Evolutionary conservation across 2,113 vertebrate species (phyloP), one percentile per base, ranked within the genome.

Genomic region (Lophius piscatorius): DNA sequence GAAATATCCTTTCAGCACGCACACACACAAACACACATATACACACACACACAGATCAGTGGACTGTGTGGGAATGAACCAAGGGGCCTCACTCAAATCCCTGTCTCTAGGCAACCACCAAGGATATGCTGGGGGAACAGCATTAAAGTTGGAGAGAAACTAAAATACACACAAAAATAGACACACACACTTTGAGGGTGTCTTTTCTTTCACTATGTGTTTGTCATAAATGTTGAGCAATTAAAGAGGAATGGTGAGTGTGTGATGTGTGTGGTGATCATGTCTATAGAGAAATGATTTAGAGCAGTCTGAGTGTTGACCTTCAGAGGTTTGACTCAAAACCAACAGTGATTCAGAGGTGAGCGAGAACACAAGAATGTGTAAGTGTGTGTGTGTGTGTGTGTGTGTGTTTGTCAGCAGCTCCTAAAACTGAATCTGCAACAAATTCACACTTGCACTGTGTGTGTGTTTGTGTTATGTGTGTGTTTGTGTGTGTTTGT

Each of bases 1-100:
- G 92, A 95, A 94, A 96, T 92, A 94, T 95, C 95, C 96, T 98
- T 97, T 97, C 94, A 97, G 93, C 92, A 91, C 73, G 91, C 93
- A 87, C 17, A 29, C 57, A 3, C 49, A 1, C 57, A 41, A 42
- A 28, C 49, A 45, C 55, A 45, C 55, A 58, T 29, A 61, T 54
- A 54, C 60, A 54, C 62, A 59, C 78, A 64, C 74, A 77, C 58
- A 70, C 33, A 45, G 14, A 76, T 66, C 60, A 51, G 67, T 76
- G 76, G 71, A 82, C 95, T 98, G 96, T 99, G 97, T 99, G 97
- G 96, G 97, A 99, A 99, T 98, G 94, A 95, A 95, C 94, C 94
- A 93, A 98, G 95, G 95, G 95, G 94, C 94, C 94, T 93, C 92
- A 94, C 94, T 98, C 91, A 98, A 98, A 98, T 95, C 95, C 92